Evolutionary conservation across 2,113 vertebrate species (phyloP), one percentile per base, ranked within the genome.

Genomic region (Aptenodytes forsteri): DNA sequence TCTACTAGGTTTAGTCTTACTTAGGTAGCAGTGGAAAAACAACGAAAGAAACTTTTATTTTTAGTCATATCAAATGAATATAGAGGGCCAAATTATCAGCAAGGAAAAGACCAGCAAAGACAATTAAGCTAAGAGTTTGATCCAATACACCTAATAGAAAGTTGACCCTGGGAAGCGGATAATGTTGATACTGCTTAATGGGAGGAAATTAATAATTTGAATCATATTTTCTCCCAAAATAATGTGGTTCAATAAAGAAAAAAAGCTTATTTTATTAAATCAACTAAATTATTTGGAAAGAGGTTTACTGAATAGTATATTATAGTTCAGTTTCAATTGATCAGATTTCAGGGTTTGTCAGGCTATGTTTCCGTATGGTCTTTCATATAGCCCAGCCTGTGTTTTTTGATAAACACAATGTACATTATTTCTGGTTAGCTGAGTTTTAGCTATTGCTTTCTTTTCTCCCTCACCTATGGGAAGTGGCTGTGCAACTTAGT

Each of bases 121-220:
- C 44, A 71, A 96, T 89, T 89, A 84, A 84, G 27, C 72, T 61
- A 55, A 71, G 83, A 56, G 18, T 82, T 95, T 91, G 70, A 78
- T 79, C 29, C 75, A 92, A 75, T 96, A 55, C 86, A 56, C 70
- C 47, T 81, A 95, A 89, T 56, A 87, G 67, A 92, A 94, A 87
- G 47, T 84, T 91, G 69, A 70, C 87, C 83, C 46, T 89, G 91
- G 75, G 66, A 78, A 95, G 54, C 0, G 1, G 75, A 76, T 87
- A 87, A 91, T 49, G 66, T 65, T 89, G 61, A 67, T 96, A 78
- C 7, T 65, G 34, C 47, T 56, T 94, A 94, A 96, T 93, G 47
- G 54, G 81, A 93, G 91, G 89, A 96, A 91, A 93, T 87, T 61
- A 95, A 96, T 89, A 93, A 95, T 95, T 89, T 89, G 21, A 79